Conservation (phyloP, 2,113 vertebrate species). For the Myocastor coypus region DNA sequence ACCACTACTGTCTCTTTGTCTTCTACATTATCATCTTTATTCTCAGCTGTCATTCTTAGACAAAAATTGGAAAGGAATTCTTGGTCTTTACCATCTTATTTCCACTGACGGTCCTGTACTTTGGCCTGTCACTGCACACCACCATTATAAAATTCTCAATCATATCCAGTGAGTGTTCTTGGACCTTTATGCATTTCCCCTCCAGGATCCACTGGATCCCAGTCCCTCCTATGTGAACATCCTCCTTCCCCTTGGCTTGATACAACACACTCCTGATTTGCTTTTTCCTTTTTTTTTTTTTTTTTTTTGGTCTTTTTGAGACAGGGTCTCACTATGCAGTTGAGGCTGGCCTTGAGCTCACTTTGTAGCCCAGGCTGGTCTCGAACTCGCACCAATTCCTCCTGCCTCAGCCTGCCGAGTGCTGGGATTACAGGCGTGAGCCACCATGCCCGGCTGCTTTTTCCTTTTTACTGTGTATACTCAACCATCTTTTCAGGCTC, state of each 20-base stretch:
- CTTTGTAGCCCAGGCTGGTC: too few species aligned
- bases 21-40: background rate
- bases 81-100: background rate
- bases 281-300: slow-evolving; percentile 29
- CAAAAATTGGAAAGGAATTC: background rate
- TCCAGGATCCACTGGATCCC: background rate
- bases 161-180: background rate
- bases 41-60: background rate
- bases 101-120: background rate
- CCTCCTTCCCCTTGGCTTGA: background rate
- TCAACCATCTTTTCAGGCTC: background rate
- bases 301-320: too few species aligned
- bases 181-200: background rate
- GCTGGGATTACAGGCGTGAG: too few species aligned
- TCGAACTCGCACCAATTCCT: too few species aligned
- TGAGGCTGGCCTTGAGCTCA: too few species aligned
- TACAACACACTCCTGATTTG: background rate
- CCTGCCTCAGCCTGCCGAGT: too few species aligned
- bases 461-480: background rate
- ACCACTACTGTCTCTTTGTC: too few species aligned
- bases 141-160: background rate
- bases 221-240: background rate
- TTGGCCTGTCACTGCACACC: background rate
- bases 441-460: too few species aligned
- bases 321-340: too few species aligned